These are phyloP conservation scores for Paradoxurus hermaphroditus DNA, from an alignment of 2,113 vertebrate genomes.

Conservation along the genomic window DNA sequence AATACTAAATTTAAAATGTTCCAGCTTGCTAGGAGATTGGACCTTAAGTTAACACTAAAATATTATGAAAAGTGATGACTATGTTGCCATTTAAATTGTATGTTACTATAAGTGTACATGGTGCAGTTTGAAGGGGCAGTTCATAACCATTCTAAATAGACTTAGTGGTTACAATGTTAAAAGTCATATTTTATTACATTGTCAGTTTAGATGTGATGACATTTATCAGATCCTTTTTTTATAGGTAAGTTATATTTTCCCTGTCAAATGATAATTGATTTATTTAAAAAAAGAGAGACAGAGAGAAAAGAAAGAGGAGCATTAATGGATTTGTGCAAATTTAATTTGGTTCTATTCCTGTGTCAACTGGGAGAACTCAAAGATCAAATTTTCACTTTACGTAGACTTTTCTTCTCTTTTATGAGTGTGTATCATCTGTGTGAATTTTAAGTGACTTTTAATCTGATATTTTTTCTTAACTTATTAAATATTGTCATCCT, in stretches of 20 bases:
- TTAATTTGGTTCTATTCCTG: background rate
- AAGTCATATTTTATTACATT: conserved; percentile 4
- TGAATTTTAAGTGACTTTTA: too few relatives aligned
- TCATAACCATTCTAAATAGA: background rate
- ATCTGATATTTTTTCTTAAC: background rate
- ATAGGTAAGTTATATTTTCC: background rate
- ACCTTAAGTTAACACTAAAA: conserved; percentile 12
- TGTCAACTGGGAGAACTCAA: background rate
- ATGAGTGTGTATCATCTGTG: too few relatives aligned
- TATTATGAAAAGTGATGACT: background rate
- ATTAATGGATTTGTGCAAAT: background rate
- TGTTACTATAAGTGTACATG: background rate
- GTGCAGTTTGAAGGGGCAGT: background rate
- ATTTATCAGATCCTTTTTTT: background rate
- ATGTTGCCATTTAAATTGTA: background rate
- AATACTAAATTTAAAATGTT: background rate
- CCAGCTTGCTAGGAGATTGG: background rate
- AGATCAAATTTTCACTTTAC: background rate
- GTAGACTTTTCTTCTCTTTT: background rate
- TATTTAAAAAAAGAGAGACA: background rate
- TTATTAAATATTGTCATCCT: background rate
- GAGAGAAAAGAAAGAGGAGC: background rate
- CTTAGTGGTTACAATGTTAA: background rate
- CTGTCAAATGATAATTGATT: background rate
- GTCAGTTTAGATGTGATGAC: background rate